Base-by-base conservation (phyloP, 2,113 vertebrate species). In the Gorsachius goisagi region DNA sequence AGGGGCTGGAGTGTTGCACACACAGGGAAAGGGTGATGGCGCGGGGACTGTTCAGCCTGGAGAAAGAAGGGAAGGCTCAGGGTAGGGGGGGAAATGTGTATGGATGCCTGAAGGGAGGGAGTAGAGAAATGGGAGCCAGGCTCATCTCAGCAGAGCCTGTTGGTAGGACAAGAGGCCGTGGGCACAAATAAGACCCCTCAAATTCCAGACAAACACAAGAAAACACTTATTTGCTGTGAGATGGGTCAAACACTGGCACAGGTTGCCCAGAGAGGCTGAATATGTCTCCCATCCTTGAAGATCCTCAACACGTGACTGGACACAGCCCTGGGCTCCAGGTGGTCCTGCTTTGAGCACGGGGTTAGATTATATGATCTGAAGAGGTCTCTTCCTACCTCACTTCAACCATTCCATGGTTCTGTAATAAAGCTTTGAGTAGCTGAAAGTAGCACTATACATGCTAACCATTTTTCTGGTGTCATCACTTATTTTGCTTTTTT, bases 81-180 rank as follows among this genome's bases (percentile, higher is more conserved):
- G 28, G 8, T 2, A 1, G 24, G 28, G 8, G 2, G 30, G 49
- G 17, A 28, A 8, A 20, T 1, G 22, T 4, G 6, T 24, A 19
- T 7, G 9, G 44, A 28, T 28, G 32, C 30, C 35, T 35, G 30
- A 15, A 35, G 21, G 72, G n/a, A 67, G 44, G 72, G 10, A 59
- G 15, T 5, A 13, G 62, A 14, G 35, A 68, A 35, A 21, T 3
- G 2, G 52, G 35, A 67, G n/a, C 62, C 72, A 16, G 35, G 35
- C 44, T n/a, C 4, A 0, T 9, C 30, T 50, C 53, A 16, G 63
- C 30, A 77, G 44, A 59, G 20, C 53, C 73, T 59, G 63, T 63
- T 32, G 28, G 8, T 2, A 28, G 62, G 44, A n/a, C 44, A 67
- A 27, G 27, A 47, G 22, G 17, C 22, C 15, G 27, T 2, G 4